These are phyloP conservation scores for Dinocampus coccinellae DNA, from an alignment of 2,888 invertebrate species.

Conservation along the genomic window DNA sequence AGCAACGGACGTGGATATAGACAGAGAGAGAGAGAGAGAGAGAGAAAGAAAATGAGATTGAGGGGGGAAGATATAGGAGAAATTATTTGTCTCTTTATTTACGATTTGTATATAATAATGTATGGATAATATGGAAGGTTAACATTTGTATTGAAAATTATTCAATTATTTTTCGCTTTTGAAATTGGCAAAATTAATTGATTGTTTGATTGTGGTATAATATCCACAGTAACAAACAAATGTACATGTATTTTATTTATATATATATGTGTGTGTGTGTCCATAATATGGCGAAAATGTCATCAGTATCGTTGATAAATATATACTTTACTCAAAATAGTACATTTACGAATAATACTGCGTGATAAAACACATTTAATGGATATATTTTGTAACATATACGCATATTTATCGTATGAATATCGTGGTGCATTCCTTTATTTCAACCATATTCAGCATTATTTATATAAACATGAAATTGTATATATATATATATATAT, in stretches of 20 bases:
- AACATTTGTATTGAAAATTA: not conserved
- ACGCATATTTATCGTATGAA: not conserved
- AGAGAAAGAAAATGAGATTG: not conserved
- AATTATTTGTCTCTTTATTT: too few species aligned
- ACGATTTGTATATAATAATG: not conserved
- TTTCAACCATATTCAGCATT: not conserved
- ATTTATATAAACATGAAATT: not conserved
- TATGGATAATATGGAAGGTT: not conserved
- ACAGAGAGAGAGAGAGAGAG: not conserved
- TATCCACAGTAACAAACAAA: not conserved
- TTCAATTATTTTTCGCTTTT: not conserved
- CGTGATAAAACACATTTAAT: not conserved
- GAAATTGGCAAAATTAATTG: conserved; percentile 1
- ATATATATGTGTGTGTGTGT: not conserved
- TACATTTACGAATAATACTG: not conserved
- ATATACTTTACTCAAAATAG: not conserved
- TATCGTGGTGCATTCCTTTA: not conserved
- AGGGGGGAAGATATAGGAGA: too few species aligned
- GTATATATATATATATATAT: not conserved
- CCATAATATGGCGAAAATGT: not conserved
- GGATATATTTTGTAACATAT: not conserved
- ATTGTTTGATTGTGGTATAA: not conserved
- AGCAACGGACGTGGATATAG: too few species aligned
- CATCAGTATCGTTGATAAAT: not conserved
- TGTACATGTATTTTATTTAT: too few species aligned